Percentiles rank a stretch among this genome's conserved stretches.
Conservation (phyloP, 2,797 vertebrate species). For the Sciurus carolinensis region DNA sequence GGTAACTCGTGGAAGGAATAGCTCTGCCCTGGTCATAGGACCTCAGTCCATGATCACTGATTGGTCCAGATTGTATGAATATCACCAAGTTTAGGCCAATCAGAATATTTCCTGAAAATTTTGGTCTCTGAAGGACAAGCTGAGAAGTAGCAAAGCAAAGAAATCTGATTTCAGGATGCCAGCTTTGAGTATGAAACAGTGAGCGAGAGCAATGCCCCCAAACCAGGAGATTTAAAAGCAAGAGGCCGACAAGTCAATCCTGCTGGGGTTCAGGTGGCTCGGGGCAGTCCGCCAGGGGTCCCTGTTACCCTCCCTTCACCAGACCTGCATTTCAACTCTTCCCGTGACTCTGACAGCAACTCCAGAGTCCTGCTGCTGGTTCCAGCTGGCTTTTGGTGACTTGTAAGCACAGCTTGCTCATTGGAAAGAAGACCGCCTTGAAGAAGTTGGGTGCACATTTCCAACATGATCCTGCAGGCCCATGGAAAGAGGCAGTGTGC, state of each 20-base stretch:
- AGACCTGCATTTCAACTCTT: background rate
- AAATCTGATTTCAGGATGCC: background rate
- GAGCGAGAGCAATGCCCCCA: background rate
- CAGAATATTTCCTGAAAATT: background rate
- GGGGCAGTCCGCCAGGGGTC: background rate
- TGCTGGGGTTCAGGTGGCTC: background rate
- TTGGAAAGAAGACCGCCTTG: background rate
- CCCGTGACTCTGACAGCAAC: background rate
- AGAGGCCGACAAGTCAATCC: background rate
- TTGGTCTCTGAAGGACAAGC: background rate
- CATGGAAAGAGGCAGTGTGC: background rate
- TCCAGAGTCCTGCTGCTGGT: background rate
- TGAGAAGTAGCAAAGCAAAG: slow-evolving; percentile 2
- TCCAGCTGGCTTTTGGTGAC: background rate
- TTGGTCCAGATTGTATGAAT: background rate
- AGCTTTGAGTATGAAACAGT: background rate
- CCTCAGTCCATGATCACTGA: background rate
- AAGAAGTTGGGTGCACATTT: background rate
- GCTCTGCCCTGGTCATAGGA: background rate
- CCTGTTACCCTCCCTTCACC: background rate
- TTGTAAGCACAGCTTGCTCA: background rate
- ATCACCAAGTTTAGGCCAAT: background rate
- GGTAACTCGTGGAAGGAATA: background rate
- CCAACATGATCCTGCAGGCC: background rate
- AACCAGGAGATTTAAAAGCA: background rate